phyloP scores from a whole-genome alignment of 2,797 vertebrate genomes.

The Macropus fuliginosus region DNA sequence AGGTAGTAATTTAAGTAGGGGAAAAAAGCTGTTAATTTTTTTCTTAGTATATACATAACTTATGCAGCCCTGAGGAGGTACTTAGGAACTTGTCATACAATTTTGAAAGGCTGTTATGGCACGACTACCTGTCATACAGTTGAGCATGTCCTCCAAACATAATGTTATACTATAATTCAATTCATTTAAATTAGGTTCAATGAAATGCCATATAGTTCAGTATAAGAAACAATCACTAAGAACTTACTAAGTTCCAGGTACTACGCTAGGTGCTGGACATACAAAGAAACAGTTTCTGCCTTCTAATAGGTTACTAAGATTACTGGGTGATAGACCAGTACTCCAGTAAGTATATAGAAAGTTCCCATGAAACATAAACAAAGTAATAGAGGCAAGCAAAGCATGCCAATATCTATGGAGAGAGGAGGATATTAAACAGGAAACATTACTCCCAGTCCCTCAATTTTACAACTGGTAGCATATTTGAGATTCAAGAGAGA shows the following conservation, averaged over 20 bases:
- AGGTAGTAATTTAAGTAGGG: slow-evolving; percentile 18
- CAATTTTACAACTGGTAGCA: slow-evolving; percentile 33
- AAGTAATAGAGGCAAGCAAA: background rate
- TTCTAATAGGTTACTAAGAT: background rate
- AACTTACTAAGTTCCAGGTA: background rate
- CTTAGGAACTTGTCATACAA: background rate
- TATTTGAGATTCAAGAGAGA: slow-evolving; percentile 20
- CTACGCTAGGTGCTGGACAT: background rate
- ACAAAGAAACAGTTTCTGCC: background rate
- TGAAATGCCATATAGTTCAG: background rate
- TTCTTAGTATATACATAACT: slow-evolving; percentile 32
- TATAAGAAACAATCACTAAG: background rate
- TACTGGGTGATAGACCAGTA: background rate
- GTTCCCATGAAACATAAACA: background rate
- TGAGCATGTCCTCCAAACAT: background rate
- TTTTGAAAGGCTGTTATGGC: background rate
- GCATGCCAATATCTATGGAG: no score
- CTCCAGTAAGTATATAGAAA: background rate
- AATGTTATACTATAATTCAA: background rate
- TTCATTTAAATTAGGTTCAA: background rate
- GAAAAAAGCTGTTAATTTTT: slow-evolving; percentile 32
- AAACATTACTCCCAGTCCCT: background rate
- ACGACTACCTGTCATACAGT: background rate
- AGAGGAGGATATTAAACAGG: background rate
- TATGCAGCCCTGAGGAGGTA: background rate